phyloP scores from a whole-genome alignment of 2,113 vertebrate species.

The Podarcis raffonei region DNA sequence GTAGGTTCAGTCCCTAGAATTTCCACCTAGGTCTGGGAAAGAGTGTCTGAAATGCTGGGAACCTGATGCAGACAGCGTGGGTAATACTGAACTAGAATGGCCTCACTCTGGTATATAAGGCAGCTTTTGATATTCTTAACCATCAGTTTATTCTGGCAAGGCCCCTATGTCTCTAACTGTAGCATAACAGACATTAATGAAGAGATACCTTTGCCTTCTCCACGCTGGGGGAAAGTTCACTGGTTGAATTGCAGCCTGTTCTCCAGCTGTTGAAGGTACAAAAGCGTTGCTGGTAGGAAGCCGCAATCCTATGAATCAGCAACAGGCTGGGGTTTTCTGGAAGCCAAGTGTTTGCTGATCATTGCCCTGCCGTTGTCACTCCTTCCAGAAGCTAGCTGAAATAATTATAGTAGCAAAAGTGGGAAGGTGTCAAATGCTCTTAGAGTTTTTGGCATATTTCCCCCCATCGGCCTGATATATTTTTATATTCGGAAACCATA shows the following conservation, averaged over 20 bases:
- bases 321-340: background rate
- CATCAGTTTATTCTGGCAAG: background rate
- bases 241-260: background rate
- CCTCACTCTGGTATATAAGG: no score
- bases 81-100: background rate
- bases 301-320: slow-evolving; percentile 3
- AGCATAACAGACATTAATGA: background rate
- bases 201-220: background rate
- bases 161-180: background rate
- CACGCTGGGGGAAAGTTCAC: background rate
- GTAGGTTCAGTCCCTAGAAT: no score
- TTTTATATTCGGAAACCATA: slow-evolving; percentile 31
- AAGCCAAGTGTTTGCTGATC: background rate
- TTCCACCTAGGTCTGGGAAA: background rate
- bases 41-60: background rate
- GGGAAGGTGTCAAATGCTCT: background rate
- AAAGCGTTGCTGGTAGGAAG: background rate
- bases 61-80: background rate
- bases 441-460: background rate
- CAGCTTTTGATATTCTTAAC: no score
- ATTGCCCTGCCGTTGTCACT: background rate
- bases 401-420: background rate
- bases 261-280: background rate
- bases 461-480: background rate
- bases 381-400: slow-evolving; percentile 2